phyloP scores from a whole-genome alignment of 2,113 vertebrate genomes.

The Tragelaphus scriptus region DNA sequence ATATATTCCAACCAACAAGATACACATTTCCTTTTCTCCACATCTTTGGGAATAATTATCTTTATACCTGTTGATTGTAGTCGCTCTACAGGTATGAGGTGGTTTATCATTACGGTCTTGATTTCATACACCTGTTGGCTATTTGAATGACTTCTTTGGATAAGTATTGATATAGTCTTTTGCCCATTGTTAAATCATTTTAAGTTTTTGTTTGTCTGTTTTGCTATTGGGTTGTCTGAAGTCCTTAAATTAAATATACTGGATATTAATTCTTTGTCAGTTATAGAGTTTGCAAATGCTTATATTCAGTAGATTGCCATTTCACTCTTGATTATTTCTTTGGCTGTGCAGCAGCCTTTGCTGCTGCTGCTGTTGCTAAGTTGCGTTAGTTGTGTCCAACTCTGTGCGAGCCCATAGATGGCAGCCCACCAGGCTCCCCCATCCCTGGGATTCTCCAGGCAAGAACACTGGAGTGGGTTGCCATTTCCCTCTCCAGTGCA shows the following conservation, averaged over 20 bases:
- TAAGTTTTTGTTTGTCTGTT: not conserved
- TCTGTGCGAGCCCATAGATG: no score
- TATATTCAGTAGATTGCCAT: not conserved
- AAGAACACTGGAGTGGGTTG: no score
- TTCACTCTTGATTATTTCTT: not conserved
- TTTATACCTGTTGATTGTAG: not conserved
- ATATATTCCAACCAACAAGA: not conserved
- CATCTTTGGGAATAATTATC: not conserved
- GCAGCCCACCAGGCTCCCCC: no score
- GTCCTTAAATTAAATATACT: not conserved
- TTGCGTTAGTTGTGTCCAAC: no score
- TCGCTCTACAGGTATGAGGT: not conserved
- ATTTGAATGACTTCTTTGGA: not conserved
- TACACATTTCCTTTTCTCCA: not conserved
- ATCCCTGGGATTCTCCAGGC: no score
- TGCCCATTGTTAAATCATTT: not conserved
- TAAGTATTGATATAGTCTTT: not conserved
- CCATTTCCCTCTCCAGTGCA: no score
- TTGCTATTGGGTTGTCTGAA: not conserved
- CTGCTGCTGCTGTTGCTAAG: no score
- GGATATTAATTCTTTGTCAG: not conserved
- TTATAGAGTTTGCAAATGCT: not conserved
- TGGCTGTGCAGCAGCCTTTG: not conserved
- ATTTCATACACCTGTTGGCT: not conserved
- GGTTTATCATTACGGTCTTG: not conserved